These are phyloP conservation scores for Lutraria rhynchaena DNA, from an alignment of 1,140 invertebrate genomes.

Conservation along the genomic window DNA sequence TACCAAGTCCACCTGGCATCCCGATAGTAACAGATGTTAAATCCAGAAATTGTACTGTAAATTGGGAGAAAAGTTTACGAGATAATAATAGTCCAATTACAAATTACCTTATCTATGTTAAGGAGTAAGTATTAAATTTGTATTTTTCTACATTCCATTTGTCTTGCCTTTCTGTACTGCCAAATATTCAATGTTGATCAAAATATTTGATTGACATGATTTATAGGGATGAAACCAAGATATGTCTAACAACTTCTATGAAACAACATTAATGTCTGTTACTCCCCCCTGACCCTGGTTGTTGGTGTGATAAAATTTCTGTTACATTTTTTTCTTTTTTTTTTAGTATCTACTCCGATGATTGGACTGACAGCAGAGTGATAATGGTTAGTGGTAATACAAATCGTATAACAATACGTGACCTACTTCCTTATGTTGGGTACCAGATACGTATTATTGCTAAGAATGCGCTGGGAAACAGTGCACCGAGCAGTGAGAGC, in stretches of 20 bases:
- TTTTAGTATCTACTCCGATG: constrained; percentile 7
- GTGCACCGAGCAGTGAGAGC: constrained; percentile 45
- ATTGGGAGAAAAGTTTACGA: constrained; percentile 47
- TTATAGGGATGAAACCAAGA: too few relatives aligned
- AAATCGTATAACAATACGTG: constrained; percentile 39
- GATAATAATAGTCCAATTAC: constrained; percentile 65
- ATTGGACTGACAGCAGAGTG: constrained; percentile 43
- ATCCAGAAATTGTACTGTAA: constrained; percentile 34
- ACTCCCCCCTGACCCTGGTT: too few relatives aligned
- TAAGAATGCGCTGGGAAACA: constrained; percentile 57
- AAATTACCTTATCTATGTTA: constrained; percentile 54
- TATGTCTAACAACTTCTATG: too few relatives aligned
- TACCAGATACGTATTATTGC: constrained; percentile 61
- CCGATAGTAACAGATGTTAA: constrained; percentile 41
- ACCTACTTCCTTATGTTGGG: constrained; percentile 27
- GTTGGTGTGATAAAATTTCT: too few relatives aligned
- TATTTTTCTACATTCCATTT: too few relatives aligned
- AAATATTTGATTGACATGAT: too few relatives aligned
- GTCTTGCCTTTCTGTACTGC: too few relatives aligned
- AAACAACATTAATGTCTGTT: too few relatives aligned
- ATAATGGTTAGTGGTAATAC: constrained; percentile 39
- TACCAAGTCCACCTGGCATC: constrained; percentile 52
- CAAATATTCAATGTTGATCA: too few relatives aligned
- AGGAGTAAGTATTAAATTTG: constrained; percentile 52
- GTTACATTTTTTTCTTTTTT: neutral